Conservation (phyloP, 1,140 invertebrate genomes). For the Plectrocnemia conspersa region DNA sequence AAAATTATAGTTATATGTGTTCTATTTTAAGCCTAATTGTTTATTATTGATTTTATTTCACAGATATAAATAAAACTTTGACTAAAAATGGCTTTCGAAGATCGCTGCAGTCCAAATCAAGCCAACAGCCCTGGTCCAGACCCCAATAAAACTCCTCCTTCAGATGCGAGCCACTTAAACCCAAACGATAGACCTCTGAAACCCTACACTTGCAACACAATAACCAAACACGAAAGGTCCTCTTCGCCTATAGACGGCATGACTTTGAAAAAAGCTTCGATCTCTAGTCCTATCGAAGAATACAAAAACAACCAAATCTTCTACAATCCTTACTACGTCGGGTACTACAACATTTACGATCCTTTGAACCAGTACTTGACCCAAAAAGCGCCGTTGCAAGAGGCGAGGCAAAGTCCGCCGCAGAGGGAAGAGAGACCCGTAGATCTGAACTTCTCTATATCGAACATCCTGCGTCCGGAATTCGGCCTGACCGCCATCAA, state of each 20-base stretch:
- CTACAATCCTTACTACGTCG: slow-evolving; percentile 29
- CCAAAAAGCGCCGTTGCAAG: not conserved
- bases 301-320: slow-evolving; percentile 12
- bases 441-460: slow-evolving; percentile 44
- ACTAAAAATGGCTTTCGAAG: slow-evolving; percentile 54
- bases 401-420: not conserved
- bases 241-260: slow-evolving; percentile 13
- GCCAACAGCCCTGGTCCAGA: slow-evolving; percentile 51
- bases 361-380: not conserved
- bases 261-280: slow-evolving; percentile 7
- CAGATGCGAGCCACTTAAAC: slow-evolving; percentile 37
- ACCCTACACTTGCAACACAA: slow-evolving; percentile 32
- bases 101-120: slow-evolving; percentile 56
- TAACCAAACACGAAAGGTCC: slow-evolving; percentile 27
- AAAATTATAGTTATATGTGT: no score
- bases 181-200: slow-evolving; percentile 29
- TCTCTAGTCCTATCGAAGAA: slow-evolving; percentile 15
- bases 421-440: slow-evolving; percentile 14
- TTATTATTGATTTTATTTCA: no score
- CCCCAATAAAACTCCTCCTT: slow-evolving; percentile 41
- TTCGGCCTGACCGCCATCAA: slow-evolving; percentile 42
- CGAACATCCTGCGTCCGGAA: slow-evolving; percentile 47
- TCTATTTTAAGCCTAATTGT: no score
- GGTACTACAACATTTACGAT: slow-evolving; percentile 16
- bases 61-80: no score